Conservation (phyloP, 1,140 invertebrate species). For the Caenorhabditis latens region DNA sequence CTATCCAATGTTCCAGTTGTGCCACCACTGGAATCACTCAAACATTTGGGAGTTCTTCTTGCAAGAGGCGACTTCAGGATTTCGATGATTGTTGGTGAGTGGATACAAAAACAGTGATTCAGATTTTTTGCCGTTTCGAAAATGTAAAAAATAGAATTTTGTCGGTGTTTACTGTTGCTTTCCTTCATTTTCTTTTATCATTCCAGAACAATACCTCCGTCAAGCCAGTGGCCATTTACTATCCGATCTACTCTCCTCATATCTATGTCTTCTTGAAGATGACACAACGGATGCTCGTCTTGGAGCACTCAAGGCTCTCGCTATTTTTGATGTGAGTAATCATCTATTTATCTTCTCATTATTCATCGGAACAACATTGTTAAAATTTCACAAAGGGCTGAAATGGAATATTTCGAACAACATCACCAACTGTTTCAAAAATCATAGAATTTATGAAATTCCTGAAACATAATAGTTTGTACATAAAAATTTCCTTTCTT, state of each 20-base stretch:
- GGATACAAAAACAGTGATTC: no score
- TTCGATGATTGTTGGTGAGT: conserved; percentile 61
- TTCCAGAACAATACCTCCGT: conserved; percentile 64
- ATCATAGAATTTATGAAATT: no score
- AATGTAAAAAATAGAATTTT: no score
- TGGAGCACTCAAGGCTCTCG: conserved; percentile 65
- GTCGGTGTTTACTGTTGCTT: neutral
- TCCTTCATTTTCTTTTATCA: neutral
- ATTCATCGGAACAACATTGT: neutral
- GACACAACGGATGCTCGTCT: conserved; percentile 54
- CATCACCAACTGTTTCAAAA: no score
- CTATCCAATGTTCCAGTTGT: conserved; percentile 64
- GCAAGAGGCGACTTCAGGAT: conserved; percentile 40
- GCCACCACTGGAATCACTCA: conserved; percentile 65
- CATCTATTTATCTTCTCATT: neutral
- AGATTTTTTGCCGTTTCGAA: conserved; percentile 23
- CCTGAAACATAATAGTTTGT: no score
- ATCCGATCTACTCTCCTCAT: conserved; percentile 63
- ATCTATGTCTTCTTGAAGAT: conserved; percentile 65
- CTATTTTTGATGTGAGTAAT: conserved; percentile 57
- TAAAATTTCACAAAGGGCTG: neutral
- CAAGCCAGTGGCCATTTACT: conserved; percentile 57
- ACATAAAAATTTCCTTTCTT: neutral
- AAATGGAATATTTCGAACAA: no score
- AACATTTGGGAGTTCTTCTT: conserved; percentile 63